phyloP scores from a whole-genome alignment of 2,113 vertebrate genomes.

The Ctenodactylus gundi region DNA sequence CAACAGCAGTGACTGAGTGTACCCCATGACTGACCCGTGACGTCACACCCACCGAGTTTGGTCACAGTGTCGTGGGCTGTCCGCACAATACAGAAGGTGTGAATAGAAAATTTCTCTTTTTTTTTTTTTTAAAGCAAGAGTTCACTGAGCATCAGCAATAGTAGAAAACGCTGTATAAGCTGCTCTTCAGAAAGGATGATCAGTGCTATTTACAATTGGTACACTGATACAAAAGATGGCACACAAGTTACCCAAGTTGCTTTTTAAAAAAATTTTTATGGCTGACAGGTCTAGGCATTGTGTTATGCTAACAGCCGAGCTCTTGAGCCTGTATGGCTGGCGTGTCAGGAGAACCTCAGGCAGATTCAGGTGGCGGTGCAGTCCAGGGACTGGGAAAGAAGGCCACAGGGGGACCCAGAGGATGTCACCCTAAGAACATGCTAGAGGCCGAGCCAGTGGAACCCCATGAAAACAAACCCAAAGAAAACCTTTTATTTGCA shows the following conservation, averaged over 20 bases:
- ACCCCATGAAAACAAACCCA: conserved; percentile 69
- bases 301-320: conserved; percentile 85
- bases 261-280: conserved; percentile 83
- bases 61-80: conserved; percentile 90
- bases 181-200: conserved; percentile 91
- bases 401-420: conserved; percentile 58
- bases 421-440: conserved; percentile 79
- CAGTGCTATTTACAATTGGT: conserved; percentile 90
- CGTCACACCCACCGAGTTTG: conserved; percentile 88
- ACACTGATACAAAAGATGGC: conserved; percentile 92
- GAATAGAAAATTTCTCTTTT: conserved; percentile 90
- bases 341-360: conserved; percentile 83
- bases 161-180: conserved; percentile 93
- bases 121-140: conserved; percentile 88
- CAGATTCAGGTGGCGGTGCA: conserved; percentile 76
- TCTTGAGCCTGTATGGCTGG: conserved; percentile 86
- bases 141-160: conserved; percentile 91
- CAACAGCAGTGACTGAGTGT: conserved; percentile 89
- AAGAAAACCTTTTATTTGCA: conserved; percentile 76
- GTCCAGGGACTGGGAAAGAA: conserved; percentile 60
- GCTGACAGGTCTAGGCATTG: conserved; percentile 89
- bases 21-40: conserved; percentile 89
- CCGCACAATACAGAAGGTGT: conserved; percentile 91
- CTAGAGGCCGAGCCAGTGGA: conserved; percentile 84
- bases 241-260: conserved; percentile 89